Evolutionary conservation across 2,888 invertebrate species (phyloP), one percentile per base, ranked within the genome.

Genomic region (Chrysotoxum bicinctum): DNA sequence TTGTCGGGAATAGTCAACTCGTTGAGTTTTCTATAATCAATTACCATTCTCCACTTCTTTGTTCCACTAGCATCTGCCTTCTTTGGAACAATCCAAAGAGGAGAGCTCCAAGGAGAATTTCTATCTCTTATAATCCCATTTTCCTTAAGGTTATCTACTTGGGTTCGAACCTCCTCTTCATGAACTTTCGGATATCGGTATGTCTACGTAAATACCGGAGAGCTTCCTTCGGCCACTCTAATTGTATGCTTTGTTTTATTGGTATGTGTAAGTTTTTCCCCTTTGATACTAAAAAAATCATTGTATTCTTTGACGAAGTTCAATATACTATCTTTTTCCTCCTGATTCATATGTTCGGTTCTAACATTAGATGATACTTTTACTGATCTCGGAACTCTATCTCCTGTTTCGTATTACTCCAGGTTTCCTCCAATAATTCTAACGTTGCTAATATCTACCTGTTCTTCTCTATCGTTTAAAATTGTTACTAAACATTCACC

Each of bases 1-100:
- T 75, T 75, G 64, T 75, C 35, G 1, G 48, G 21, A 10, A 58
- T 66, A 21, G 72, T 78, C 37, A 56, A 19, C 64, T 72, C 66
- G 14, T 70, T 70, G 23, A 64, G 64, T 2, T 66, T 78, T 0
- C 66, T 64, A 21, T 72, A 72, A 14, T 78, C 64, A 12, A 72
- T 64, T 8, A 75, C 75, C 66, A 66, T 75, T 21, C 66, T 14
- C 37, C 35, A 35, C 10, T 70, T 70, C 7, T 73, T 60, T 0
- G 32, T 62, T 10, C 52, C 60, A 19, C 32, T 60, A 14, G 56
- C 48, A 14, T 60, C 60, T n/a, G 48, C 72, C 16, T 48, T 72
- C 7, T 43, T 43, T 43, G 43, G 45, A 40, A 60, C 32, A 62
- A 32, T 40, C n/a, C 14, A 40, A 14, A 40, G 40, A 40, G 40